Conservation (phyloP, 2,797 vertebrate genomes). For the Alexandromys oeconomus region DNA sequence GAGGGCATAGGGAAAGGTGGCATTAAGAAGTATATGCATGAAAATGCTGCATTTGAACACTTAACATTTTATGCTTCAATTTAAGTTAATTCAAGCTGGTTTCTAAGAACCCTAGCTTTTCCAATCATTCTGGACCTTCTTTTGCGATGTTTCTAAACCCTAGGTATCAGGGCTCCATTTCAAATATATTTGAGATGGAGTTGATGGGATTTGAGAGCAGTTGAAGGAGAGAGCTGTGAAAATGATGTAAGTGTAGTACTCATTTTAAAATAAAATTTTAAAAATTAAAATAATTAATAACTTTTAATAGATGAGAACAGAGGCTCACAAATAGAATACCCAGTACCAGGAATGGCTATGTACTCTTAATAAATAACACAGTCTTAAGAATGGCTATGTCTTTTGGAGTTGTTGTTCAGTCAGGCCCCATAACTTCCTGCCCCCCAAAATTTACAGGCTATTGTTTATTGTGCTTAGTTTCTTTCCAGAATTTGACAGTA, state of each 20-base stretch:
- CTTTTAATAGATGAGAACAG: background rate
- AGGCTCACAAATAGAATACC: background rate
- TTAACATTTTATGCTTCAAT: background rate
- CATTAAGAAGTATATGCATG: background rate
- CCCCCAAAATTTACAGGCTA: background rate
- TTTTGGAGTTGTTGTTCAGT: background rate
- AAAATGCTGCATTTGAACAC: background rate
- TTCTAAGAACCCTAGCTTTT: background rate
- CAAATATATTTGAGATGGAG: background rate
- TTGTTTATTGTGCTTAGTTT: background rate
- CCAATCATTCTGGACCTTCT: background rate
- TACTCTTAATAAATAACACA: background rate
- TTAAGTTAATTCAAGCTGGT: background rate
- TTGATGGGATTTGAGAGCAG: background rate
- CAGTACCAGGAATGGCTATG: background rate
- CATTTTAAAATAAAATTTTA: background rate
- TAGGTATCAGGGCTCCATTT: background rate
- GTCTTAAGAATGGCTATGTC: background rate
- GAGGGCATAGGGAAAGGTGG: too few relatives aligned
- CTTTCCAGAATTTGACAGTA: background rate
- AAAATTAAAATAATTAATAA: background rate
- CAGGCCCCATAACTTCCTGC: accelerated
- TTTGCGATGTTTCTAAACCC: background rate
- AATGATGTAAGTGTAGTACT: background rate
- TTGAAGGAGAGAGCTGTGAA: background rate